Base-by-base conservation (phyloP, 2,113 vertebrate genomes). In the Sciurus niger region DNA sequence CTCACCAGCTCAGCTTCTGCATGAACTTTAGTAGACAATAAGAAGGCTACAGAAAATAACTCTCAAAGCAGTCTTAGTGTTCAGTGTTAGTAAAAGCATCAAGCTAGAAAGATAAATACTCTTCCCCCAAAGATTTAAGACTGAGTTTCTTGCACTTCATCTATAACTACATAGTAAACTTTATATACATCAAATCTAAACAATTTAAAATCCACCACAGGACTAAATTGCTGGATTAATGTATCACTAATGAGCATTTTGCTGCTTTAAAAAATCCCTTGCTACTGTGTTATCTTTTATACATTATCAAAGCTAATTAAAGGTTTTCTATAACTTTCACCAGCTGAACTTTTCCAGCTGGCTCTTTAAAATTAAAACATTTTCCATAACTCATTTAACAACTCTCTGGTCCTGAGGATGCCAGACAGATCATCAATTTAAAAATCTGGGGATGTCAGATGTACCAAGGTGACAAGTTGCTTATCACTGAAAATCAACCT, bases 301-400 rank as follows among this genome's bases (percentile, higher is more conserved):
- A 76, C 90, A 88, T 87, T 84, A 58, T 63, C 2, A 67, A 96
- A 94, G 86, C 22, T 55, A 95, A 34, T 80, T 32, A 91, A 60
- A 68, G 9, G 67, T 43, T 89, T 77, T 89, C 67, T 85, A 1
- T 46, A 37, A 46, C 43, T 82, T 68, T 93, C 32, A 78, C 43
- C 24, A 91, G 18, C 32, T 93, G 34, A 87, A 37, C 37, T 37
- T 37, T 37, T 37, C 43, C 24, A 91, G 18, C 32, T 93, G 34
- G 84, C 83, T 91, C 32, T 90, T 40, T 60, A 93, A 85, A 95
- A 78, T 79, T 58, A 72, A 95, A 97, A 84, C 1, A 55, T 67
- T 79, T 96, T 82, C 37, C 43, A 30, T 48, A 65, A 89, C 53
- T 93, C 74, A 78, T 55, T 89, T 58, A 63, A n/a, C 55, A n/a